phyloP scores from a whole-genome alignment of 2,113 vertebrate genomes.

The Stegastes partitus region DNA sequence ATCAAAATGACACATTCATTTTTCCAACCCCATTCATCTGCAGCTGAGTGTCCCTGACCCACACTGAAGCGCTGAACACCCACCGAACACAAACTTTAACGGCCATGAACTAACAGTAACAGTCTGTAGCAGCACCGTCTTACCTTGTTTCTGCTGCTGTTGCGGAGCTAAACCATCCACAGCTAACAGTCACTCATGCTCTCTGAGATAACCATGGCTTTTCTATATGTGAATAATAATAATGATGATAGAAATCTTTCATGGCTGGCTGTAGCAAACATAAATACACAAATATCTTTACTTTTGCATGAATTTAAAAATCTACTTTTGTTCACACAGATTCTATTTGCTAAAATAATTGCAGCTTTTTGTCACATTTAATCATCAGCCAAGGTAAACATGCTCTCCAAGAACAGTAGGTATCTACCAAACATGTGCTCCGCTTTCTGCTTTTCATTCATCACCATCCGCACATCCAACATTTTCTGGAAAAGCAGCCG shows the following conservation, averaged over 20 bases:
- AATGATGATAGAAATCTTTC: background rate
- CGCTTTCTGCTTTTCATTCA: slow-evolving; percentile 53
- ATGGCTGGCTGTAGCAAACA: background rate
- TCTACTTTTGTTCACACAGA: background rate
- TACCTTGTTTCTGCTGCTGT: background rate
- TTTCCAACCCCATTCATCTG: no score
- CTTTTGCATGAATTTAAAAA: background rate
- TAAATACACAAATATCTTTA: background rate
- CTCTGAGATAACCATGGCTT: no score
- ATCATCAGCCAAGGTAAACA: slow-evolving; percentile 44
- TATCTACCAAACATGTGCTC: slow-evolving; percentile 56
- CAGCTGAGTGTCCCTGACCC: no score
- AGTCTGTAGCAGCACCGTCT: no score
- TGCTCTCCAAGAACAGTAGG: slow-evolving; percentile 16
- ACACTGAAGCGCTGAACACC: no score
- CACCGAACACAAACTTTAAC: no score
- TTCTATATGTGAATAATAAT: no score
- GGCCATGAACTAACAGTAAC: no score
- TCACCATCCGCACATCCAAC: slow-evolving; percentile 27
- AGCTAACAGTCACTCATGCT: no score
- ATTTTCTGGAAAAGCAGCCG: slow-evolving; percentile 11
- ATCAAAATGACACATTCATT: no score
- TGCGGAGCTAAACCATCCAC: background rate
- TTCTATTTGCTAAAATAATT: background rate
- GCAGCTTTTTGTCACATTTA: background rate